A percentile compares a stretch with the other conserved stretches of the same genome.
Conservation (phyloP, 1,140 invertebrate genomes). For the Aphelenchoides avenae region DNA sequence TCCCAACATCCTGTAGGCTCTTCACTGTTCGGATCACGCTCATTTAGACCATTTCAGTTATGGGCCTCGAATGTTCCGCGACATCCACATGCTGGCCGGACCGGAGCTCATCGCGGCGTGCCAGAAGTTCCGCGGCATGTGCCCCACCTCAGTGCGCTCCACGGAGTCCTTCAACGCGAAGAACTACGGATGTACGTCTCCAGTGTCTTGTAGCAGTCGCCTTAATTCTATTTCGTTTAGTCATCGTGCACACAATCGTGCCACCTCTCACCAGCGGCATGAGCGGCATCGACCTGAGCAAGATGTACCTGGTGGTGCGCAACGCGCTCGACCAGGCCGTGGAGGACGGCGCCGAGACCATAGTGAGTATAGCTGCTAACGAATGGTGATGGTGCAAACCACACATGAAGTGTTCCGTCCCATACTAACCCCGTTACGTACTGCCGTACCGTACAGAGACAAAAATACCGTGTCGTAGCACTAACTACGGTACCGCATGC, state of each 20-base stretch:
- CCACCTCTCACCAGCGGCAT: slow-evolving; percentile 16
- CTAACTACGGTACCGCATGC: too few relatives aligned
- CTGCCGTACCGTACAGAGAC: too few relatives aligned
- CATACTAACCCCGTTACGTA: too few relatives aligned
- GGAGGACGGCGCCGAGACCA: slow-evolving; percentile 33
- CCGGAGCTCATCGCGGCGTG: slow-evolving; percentile 14
- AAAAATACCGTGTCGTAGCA: too few relatives aligned
- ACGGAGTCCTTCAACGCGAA: slow-evolving; percentile 19
- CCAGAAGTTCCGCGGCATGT: slow-evolving; percentile 19
- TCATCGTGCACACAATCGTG: slow-evolving; percentile 40
- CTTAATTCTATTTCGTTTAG: too few relatives aligned
- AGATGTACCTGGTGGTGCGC: slow-evolving; percentile 31
- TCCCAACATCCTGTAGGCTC: slow-evolving; percentile 20
- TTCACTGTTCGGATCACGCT: slow-evolving; percentile 19
- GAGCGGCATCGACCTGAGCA: slow-evolving; percentile 25
- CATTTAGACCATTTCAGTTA: too few relatives aligned
- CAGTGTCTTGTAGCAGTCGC: too few relatives aligned
- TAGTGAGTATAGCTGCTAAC: slow-evolving; percentile 22
- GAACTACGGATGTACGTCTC: slow-evolving; percentile 25
- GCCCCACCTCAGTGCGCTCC: slow-evolving; percentile 23
- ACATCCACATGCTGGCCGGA: slow-evolving; percentile 25
- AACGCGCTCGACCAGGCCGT: slow-evolving; percentile 37
- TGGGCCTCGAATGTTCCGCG: too few relatives aligned
- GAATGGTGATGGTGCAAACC: slow-evolving; percentile 6
- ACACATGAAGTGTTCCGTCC: not conserved